phyloP scores from a whole-genome alignment of 2,797 vertebrate species.

The Galago senegalensis region DNA sequence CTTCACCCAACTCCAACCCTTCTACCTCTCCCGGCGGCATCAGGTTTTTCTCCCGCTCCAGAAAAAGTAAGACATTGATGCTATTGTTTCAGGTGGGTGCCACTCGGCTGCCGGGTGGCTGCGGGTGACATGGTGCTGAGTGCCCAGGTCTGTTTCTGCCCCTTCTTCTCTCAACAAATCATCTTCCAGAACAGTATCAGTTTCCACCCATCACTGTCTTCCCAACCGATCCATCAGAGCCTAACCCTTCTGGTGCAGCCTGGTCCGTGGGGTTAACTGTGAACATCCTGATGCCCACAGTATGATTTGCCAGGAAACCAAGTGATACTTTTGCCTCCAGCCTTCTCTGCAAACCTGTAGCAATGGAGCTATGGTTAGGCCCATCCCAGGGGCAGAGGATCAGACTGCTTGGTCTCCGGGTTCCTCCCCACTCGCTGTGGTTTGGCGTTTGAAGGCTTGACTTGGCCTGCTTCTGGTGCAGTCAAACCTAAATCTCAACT shows the following conservation, averaged over 20 bases:
- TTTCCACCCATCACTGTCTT: neutral
- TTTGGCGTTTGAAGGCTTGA: neutral
- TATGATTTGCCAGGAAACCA: neutral
- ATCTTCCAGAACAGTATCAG: fast-evolving
- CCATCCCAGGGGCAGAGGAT: fast-evolving
- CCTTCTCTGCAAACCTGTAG: neutral
- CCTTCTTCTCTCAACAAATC: neutral
- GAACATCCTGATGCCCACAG: fast-evolving
- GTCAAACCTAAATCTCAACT: neutral
- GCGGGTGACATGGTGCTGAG: neutral
- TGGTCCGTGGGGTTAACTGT: fast-evolving
- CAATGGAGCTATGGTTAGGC: neutral
- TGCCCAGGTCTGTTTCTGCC: fast-evolving
- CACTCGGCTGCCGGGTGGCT: neutral
- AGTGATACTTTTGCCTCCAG: neutral
- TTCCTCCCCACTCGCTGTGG: too few species aligned
- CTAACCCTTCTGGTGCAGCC: fast-evolving
- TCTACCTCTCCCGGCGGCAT: conserved; percentile 94
- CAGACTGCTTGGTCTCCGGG: too few species aligned
- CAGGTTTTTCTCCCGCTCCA: conserved; percentile 97
- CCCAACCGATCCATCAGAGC: fast-evolving
- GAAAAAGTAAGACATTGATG: conserved; percentile 94
- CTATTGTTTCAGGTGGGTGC: conserved; percentile 86
- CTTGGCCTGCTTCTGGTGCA: neutral
- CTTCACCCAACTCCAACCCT: conserved; percentile 91